Percentiles rank a stretch among this genome's conserved stretches.
These are phyloP conservation scores for Helicoverpa zea DNA, from an alignment of 1,140 invertebrate genomes.

Conservation along the genomic window DNA sequence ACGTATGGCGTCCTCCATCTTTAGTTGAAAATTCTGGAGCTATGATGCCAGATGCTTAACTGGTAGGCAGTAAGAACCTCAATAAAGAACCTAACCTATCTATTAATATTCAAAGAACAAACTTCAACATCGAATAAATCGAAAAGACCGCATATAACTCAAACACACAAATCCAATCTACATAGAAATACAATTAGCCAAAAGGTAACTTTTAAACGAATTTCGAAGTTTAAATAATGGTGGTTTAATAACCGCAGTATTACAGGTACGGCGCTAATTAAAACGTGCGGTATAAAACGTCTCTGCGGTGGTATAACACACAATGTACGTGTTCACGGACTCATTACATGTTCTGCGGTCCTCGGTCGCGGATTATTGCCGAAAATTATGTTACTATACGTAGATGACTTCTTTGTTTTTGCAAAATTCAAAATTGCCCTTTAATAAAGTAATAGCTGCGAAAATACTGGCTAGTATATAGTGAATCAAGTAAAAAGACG, in stretches of 20 bases:
- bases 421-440: neutral
- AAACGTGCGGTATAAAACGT: conserved; percentile 16
- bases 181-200: neutral
- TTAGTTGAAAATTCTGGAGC: neutral
- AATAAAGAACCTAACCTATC: too few species aligned
- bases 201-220: conserved; percentile 6
- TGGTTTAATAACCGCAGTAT: conserved; percentile 22
- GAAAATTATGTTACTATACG: neutral
- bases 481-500: neutral
- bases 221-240: conserved; percentile 35
- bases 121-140: neutral
- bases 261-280: conserved; percentile 27
- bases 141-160: neutral
- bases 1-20: neutral
- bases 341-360: conserved; percentile 16
- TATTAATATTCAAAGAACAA: too few species aligned
- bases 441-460: neutral
- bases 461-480: neutral
- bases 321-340: conserved; percentile 1
- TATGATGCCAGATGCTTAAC: neutral
- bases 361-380: neutral
- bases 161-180: neutral
- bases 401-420: neutral
- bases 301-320: conserved; percentile 14
- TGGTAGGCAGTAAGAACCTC: neutral